phyloP scores from a whole-genome alignment of 1,140 invertebrate species.

The Brachionus rotundiformis region DNA sequence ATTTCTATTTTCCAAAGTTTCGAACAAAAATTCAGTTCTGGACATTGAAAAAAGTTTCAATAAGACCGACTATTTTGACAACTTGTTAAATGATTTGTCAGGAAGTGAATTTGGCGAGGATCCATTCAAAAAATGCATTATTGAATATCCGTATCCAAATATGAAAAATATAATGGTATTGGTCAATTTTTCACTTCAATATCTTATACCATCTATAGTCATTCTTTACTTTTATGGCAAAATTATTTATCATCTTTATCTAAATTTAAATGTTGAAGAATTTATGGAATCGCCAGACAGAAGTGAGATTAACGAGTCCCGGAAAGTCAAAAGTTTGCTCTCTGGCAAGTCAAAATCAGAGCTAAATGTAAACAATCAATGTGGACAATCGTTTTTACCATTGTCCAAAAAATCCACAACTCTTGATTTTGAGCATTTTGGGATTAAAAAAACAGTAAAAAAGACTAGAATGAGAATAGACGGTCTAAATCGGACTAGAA shows the following conservation, averaged over 20 bases:
- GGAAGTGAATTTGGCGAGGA: slow-evolving; percentile 29
- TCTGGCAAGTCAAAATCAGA: neutral
- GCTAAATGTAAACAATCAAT: neutral
- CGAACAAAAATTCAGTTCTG: slow-evolving; percentile 4
- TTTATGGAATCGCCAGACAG: slow-evolving; percentile 30
- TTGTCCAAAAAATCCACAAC: neutral
- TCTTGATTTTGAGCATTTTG: neutral
- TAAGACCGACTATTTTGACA: slow-evolving; percentile 18
- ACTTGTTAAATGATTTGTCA: neutral
- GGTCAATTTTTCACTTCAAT: slow-evolving; percentile 44
- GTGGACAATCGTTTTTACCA: neutral
- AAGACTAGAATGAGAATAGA: slow-evolving; percentile 37
- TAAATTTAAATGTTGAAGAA: slow-evolving; percentile 52
- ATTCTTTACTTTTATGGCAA: slow-evolving; percentile 48
- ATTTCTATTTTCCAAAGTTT: slow-evolving; percentile 46
- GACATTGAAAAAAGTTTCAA: slow-evolving; percentile 20
- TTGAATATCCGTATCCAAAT: slow-evolving; percentile 1
- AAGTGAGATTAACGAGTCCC: neutral
- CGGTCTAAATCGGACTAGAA: slow-evolving; percentile 25
- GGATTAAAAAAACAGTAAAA: neutral
- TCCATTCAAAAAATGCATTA: slow-evolving; percentile 47
- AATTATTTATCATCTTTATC: slow-evolving; percentile 51
- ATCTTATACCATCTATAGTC: slow-evolving; percentile 50
- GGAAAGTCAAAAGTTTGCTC: neutral
- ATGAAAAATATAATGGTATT: slow-evolving; percentile 52